Conservation (phyloP, 2,888 invertebrate species). For the Tenthredo amoena region DNA sequence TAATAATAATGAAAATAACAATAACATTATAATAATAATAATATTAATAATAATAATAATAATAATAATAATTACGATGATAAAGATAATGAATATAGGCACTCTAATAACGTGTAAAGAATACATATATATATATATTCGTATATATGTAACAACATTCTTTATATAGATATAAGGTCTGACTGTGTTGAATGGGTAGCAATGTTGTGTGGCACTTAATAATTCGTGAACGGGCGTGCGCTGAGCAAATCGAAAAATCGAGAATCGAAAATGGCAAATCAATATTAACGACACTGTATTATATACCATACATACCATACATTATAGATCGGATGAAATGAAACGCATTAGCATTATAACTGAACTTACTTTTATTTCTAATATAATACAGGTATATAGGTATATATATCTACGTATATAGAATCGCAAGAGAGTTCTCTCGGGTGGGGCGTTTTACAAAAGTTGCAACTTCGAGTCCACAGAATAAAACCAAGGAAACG, state of each 20-base stretch:
- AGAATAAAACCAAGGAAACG: neutral
- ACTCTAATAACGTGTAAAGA: slow-evolving; percentile 22
- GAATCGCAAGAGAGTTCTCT: neutral
- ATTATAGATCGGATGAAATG: neutral
- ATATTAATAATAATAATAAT: slow-evolving; percentile 22
- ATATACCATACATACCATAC: no score
- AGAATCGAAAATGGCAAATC: neutral
- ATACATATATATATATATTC: slow-evolving; percentile 10
- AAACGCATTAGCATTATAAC: neutral
- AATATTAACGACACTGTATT: neutral
- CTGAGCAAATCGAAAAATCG: neutral
- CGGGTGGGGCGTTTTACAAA: neutral
- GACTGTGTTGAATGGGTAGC: slow-evolving; percentile 19
- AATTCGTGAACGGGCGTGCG: neutral
- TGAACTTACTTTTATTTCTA: neutral
- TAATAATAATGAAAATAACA: slow-evolving; percentile 21
- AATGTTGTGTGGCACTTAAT: neutral
- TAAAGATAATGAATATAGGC: neutral
- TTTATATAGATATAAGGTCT: slow-evolving; percentile 21
- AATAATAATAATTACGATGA: slow-evolving; percentile 27
- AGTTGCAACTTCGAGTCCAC: neutral
- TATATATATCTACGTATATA: neutral
- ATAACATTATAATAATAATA: neutral
- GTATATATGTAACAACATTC: neutral
- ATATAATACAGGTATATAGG: neutral